Evolutionary conservation across 2,113 vertebrate species (phyloP).

Genomic region (Aleadryas rufinucha): DNA sequence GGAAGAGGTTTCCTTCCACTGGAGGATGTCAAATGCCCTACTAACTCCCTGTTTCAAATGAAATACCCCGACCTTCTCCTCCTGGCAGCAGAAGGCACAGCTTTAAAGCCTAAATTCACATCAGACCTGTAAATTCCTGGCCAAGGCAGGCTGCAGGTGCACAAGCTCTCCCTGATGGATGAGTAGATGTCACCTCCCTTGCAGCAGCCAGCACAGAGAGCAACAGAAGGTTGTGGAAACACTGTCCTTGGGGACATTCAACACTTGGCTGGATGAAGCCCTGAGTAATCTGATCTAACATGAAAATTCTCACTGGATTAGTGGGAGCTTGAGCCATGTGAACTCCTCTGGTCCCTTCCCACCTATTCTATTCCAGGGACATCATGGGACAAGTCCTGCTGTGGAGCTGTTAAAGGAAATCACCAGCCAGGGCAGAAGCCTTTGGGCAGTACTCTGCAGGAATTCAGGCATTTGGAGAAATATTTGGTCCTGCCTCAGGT

Average conservation of each 20-base stretch:
- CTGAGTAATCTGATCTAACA: background rate
- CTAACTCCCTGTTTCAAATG: background rate
- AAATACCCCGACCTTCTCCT: background rate
- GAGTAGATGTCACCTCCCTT: background rate
- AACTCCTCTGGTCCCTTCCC: background rate
- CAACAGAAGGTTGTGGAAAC: background rate
- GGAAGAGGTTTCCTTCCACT: background rate
- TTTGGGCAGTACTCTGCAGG: background rate
- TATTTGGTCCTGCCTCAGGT: background rate
- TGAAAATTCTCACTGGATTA: background rate
- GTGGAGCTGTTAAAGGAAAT: background rate
- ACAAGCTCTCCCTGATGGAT: background rate
- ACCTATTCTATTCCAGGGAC: background rate
- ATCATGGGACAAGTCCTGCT: background rate
- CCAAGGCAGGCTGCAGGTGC: background rate
- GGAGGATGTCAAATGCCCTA: background rate
- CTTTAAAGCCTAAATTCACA: background rate
- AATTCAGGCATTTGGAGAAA: background rate
- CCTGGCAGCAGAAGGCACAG: background rate
- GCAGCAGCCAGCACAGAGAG: background rate
- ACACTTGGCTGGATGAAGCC: background rate
- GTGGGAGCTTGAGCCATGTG: background rate
- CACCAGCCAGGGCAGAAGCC: background rate
- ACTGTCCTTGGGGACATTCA: background rate
- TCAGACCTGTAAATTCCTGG: background rate